Percentiles rank a stretch among this genome's conserved stretches.
These are phyloP conservation scores for Empidonax traillii DNA, from an alignment of 2,113 vertebrate species.

Conservation along the genomic window DNA sequence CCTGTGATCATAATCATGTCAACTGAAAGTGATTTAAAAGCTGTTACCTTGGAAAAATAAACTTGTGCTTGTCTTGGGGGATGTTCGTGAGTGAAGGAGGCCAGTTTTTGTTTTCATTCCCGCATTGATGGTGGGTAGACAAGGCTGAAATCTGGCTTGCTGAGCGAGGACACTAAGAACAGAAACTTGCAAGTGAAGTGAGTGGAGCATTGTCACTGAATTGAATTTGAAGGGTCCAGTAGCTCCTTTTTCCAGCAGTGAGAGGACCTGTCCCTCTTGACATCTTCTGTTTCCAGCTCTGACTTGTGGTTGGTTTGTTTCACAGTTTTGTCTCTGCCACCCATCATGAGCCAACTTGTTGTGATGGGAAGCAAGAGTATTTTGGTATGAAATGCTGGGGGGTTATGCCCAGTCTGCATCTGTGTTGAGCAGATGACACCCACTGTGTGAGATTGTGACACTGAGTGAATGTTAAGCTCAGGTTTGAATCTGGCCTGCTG, in stretches of 20 bases:
- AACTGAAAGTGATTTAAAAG: conserved; percentile 42
- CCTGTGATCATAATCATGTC: neutral
- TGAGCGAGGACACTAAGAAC: neutral
- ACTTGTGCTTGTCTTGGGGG: neutral
- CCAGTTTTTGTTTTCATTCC: neutral
- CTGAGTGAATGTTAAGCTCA: neutral
- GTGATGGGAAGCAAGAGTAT: neutral
- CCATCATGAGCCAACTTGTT: neutral
- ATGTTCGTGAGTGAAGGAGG: neutral
- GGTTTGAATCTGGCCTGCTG: neutral
- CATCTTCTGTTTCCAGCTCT: neutral
- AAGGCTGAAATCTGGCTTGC: neutral
- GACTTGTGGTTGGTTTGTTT: neutral
- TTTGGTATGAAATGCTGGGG: neutral
- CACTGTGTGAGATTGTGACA: neutral
- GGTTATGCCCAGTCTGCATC: neutral
- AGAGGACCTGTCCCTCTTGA: neutral
- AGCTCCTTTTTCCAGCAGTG: neutral
- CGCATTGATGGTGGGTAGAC: neutral
- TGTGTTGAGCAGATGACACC: neutral
- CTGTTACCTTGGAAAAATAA: conserved; percentile 8
- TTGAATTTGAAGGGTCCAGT: neutral
- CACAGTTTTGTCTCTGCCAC: neutral
- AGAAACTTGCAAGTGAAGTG: conserved; percentile 26
- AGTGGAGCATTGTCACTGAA: neutral